Evolutionary conservation across 1,140 invertebrate species (phyloP).

Genomic region (Calephelis virginiensis): DNA sequence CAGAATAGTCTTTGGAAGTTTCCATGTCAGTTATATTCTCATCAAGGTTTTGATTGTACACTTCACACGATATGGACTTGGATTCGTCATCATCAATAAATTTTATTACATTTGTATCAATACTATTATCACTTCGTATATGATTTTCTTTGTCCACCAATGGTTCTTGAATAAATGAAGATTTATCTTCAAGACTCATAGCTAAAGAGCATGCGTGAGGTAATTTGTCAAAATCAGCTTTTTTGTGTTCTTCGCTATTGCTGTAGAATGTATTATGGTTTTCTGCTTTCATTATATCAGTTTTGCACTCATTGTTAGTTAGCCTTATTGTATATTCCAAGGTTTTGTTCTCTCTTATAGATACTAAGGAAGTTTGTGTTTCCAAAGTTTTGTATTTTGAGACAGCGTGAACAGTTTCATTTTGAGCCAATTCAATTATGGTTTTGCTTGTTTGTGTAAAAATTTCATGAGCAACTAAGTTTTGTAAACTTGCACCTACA

Average conservation of each 20-base stretch:
- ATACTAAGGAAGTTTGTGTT: slow-evolving; percentile 63
- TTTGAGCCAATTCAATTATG: slow-evolving; percentile 59
- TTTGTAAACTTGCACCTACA: slow-evolving; percentile 33
- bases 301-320: slow-evolving; percentile 8
- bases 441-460: slow-evolving; percentile 71
- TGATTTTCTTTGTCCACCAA: slow-evolving; percentile 34
- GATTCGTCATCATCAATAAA: slow-evolving; percentile 41
- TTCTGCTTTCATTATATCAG: neutral
- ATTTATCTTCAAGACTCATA: slow-evolving; percentile 43
- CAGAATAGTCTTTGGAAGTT: slow-evolving; percentile 39
- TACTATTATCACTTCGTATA: slow-evolving; percentile 28
- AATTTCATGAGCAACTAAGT: slow-evolving; percentile 49
- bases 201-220: slow-evolving; percentile 16
- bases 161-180: slow-evolving; percentile 38
- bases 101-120: slow-evolving; percentile 34
- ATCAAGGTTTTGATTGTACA: slow-evolving; percentile 29
- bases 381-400: slow-evolving; percentile 41
- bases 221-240: neutral
- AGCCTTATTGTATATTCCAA: slow-evolving; percentile 45
- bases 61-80: slow-evolving; percentile 33
- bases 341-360: slow-evolving; percentile 53
- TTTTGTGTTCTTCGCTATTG: neutral
- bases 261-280: neutral
- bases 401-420: slow-evolving; percentile 24
- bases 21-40: slow-evolving; percentile 42